These are phyloP conservation scores for Gobio gobio DNA, from an alignment of 2,113 vertebrate species.

Conservation along the genomic window DNA sequence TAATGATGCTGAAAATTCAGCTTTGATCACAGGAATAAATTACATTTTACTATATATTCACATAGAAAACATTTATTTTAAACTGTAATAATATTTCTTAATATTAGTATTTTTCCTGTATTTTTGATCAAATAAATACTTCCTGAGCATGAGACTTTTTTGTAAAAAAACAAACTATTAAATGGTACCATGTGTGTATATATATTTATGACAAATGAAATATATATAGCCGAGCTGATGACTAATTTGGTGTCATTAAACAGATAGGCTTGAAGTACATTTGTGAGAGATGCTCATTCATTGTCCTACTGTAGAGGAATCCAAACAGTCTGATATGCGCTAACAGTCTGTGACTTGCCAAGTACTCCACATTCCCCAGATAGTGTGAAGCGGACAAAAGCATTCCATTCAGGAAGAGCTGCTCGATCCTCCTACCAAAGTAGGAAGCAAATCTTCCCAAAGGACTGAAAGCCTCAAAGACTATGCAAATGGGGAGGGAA, in stretches of 20 bases:
- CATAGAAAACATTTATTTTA: background rate
- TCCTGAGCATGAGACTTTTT: background rate
- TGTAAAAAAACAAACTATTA: no score
- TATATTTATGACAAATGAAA: no score
- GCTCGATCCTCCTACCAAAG: slow-evolving; percentile 54
- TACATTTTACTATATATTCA: background rate
- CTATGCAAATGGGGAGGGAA: slow-evolving; percentile 51
- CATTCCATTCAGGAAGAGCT: slow-evolving; percentile 57
- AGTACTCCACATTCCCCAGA: slow-evolving; percentile 59
- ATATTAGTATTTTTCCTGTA: background rate
- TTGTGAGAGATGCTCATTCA: background rate
- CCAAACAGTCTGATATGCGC: slow-evolving; percentile 37
- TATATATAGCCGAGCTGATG: background rate
- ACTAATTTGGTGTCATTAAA: background rate
- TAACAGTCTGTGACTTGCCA: slow-evolving; percentile 45
- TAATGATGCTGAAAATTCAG: background rate
- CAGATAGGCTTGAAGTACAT: background rate
- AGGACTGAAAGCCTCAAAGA: slow-evolving; percentile 33
- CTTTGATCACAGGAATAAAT: no score
- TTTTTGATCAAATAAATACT: background rate
- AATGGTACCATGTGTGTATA: no score
- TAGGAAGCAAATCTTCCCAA: slow-evolving; percentile 56
- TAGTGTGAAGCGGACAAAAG: slow-evolving; percentile 56
- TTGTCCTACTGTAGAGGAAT: slow-evolving; percentile 37
- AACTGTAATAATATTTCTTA: background rate